phyloP scores from a whole-genome alignment of 2,113 vertebrate species.

The Thryonomys swinderianus region DNA sequence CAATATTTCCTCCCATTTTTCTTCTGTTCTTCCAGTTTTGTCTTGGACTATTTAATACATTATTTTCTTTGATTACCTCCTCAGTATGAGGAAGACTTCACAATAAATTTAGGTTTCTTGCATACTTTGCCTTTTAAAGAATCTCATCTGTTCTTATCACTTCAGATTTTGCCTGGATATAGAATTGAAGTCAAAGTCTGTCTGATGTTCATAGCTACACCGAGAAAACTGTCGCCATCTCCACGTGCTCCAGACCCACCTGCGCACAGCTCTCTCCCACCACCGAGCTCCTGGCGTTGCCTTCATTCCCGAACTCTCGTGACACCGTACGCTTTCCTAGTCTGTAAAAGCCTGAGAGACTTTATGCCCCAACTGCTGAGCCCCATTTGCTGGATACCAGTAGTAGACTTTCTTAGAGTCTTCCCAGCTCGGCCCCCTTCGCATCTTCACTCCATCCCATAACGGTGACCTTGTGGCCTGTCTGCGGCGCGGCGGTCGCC shows the following conservation, averaged over 20 bases:
- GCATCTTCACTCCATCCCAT: neutral
- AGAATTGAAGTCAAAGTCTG: neutral
- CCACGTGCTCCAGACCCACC: rapidly evolving
- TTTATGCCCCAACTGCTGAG: too few relatives aligned
- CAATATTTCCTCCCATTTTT: neutral
- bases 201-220: neutral
- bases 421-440: neutral
- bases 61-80: neutral
- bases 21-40: neutral
- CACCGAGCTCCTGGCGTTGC: too few relatives aligned
- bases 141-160: neutral
- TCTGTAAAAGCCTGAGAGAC: neutral
- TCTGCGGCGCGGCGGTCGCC: rapidly evolving
- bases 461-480: too few relatives aligned
- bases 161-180: neutral
- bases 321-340: rapidly evolving
- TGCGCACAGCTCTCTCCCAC: too few relatives aligned
- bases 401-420: too few relatives aligned
- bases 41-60: neutral
- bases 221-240: rapidly evolving
- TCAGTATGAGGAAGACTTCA: neutral
- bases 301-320: neutral
- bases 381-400: neutral
- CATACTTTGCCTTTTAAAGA: neutral
- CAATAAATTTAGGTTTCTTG: neutral